Percentiles rank a stretch among this genome's conserved stretches.
Conservation (phyloP, 2,797 vertebrate genomes). For the Ambastaia sidthimunki region DNA sequence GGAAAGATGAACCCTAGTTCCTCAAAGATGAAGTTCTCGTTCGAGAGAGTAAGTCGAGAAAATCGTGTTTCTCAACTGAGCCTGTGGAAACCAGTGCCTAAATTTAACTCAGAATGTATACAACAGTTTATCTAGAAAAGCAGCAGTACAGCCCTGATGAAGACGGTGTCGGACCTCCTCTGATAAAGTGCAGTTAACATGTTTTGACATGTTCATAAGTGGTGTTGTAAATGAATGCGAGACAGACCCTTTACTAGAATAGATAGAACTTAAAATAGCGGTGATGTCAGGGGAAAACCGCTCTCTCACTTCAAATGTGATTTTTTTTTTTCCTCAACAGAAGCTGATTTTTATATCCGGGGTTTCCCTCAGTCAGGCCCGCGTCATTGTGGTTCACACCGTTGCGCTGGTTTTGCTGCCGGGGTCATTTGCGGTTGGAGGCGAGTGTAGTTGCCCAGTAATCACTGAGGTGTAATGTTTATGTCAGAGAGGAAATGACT, state of each 20-base stretch:
- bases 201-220: constrained; percentile 55
- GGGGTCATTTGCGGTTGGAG: constrained; percentile 38
- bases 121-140: background rate
- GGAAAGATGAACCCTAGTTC: constrained; percentile 15
- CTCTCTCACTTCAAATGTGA: constrained; percentile 4
- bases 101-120: constrained; percentile 1
- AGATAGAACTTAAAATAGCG: constrained; percentile 50
- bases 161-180: constrained; percentile 24
- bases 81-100: background rate
- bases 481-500: constrained; percentile 28
- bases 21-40: background rate
- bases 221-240: constrained; percentile 48
- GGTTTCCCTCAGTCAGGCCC: constrained; percentile 39
- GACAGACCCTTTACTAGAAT: constrained; percentile 45
- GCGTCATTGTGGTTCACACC: constrained; percentile 33
- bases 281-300: constrained; percentile 15
- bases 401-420: constrained; percentile 18
- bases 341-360: constrained; percentile 36
- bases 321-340: background rate
- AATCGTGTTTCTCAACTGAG: background rate
- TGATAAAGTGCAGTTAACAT: constrained; percentile 53
- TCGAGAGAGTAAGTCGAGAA: background rate
- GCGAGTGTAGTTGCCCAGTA: constrained; percentile 17
- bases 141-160: background rate
- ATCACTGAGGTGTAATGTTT: constrained; percentile 37